Evolutionary conservation across 1,140 invertebrate genomes (phyloP).

Genomic region (Hylyphantes graminicola): DNA sequence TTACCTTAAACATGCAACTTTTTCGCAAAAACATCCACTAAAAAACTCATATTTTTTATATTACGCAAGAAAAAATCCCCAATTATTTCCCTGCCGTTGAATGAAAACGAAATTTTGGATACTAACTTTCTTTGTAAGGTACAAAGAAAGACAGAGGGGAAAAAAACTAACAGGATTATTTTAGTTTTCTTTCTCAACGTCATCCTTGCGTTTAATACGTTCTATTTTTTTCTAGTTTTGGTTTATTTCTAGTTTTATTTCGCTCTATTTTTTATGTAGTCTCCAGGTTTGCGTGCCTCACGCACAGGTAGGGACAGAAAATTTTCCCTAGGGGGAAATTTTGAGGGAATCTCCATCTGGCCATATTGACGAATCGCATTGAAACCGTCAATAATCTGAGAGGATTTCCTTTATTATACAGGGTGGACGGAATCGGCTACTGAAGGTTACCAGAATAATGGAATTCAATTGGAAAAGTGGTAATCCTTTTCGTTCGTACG

Average conservation of each 20-base stretch:
- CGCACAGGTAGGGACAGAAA: slow-evolving; percentile 11
- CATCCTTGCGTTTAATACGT: slow-evolving; percentile 3
- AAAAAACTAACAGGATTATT: neutral
- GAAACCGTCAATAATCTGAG: slow-evolving; percentile 46
- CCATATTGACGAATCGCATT: slow-evolving; percentile 24
- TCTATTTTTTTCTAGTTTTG: neutral
- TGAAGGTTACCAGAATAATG: no score
- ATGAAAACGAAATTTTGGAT: slow-evolving; percentile 32
- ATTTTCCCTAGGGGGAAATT: slow-evolving; percentile 39
- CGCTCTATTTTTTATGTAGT: neutral
- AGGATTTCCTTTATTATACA: neutral
- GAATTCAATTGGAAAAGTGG: no score
- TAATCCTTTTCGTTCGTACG: no score
- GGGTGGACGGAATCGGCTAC: no score
- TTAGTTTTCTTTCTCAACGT: slow-evolving; percentile 7
- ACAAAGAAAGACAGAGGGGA: neutral
- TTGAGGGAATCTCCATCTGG: slow-evolving; percentile 24
- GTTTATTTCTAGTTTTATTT: neutral
- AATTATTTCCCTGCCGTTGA: slow-evolving; percentile 26
- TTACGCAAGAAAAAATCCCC: slow-evolving; percentile 16
- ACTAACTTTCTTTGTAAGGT: slow-evolving; percentile 25
- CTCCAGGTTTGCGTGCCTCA: slow-evolving; percentile 28
- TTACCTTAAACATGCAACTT: neutral
- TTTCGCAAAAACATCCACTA: slow-evolving; percentile 2
- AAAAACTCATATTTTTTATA: neutral